Conservation (phyloP, 1,140 invertebrate genomes). For the Lordiphosa stackelbergi region DNA sequence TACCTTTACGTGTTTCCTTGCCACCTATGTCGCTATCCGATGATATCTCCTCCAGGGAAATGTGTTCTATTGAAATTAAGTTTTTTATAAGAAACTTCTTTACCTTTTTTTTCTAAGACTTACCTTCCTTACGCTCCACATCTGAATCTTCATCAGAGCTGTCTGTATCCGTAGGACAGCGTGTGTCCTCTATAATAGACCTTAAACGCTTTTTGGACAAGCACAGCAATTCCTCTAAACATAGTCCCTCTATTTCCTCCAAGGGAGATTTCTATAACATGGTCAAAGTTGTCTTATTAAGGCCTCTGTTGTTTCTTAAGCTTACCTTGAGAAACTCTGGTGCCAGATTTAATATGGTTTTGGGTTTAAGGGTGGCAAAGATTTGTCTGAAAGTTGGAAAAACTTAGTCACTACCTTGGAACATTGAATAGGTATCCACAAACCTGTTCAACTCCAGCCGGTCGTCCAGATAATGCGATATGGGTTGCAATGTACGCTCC, state of each 20-base stretch:
- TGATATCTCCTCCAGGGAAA: conserved; percentile 81
- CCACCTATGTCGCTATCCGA: conserved; percentile 78
- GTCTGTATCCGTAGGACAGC: conserved; percentile 80
- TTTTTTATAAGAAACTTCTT: not conserved
- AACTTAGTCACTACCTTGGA: no score
- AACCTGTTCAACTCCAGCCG: conserved; percentile 79
- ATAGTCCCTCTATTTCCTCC: conserved; percentile 81
- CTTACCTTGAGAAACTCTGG: conserved; percentile 79
- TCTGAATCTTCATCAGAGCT: conserved; percentile 77
- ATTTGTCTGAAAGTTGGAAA: conserved; percentile 79
- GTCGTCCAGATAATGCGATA: conserved; percentile 82
- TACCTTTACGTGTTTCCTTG: conserved; percentile 39
- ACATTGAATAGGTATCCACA: no score
- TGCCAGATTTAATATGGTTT: conserved; percentile 81
- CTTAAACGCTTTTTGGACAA: conserved; percentile 80
- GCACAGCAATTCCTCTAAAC: conserved; percentile 81
- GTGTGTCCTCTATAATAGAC: conserved; percentile 79
- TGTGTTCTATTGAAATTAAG: conserved; percentile 77
- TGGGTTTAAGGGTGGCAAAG: conserved; percentile 81
- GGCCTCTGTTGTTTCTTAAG: not conserved
- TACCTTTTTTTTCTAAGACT: not conserved
- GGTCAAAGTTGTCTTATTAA: not conserved
- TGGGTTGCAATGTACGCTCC: conserved; percentile 65
- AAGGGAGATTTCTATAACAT: conserved; percentile 77
- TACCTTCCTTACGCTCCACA: conserved; percentile 67